These are phyloP conservation scores for Parascotia fuliginaria DNA, from an alignment of 2,888 invertebrate species.

Conservation along the genomic window DNA sequence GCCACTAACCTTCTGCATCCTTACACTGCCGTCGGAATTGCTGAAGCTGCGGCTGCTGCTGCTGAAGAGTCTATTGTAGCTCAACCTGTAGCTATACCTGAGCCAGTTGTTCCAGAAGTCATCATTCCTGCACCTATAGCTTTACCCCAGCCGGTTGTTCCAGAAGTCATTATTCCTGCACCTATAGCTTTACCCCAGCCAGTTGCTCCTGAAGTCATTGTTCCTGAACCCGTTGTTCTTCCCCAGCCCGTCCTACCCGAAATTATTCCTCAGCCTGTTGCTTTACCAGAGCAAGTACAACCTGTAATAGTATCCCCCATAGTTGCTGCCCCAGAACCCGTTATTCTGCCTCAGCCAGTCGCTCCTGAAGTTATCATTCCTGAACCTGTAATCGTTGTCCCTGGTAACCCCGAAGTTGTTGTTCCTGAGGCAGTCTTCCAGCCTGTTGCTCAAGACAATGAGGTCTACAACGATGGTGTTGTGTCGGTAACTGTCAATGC, in stretches of 20 bases:
- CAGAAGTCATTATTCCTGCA: conserved; percentile 5
- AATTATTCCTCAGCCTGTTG: conserved; percentile 1
- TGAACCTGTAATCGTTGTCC: conserved; percentile 28
- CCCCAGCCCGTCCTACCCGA: conserved; percentile 25
- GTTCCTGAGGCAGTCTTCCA: conserved; percentile 12
- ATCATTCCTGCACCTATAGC: conserved; percentile 24
- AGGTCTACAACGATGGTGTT: conserved; percentile 66
- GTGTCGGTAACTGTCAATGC: conserved; percentile 63
- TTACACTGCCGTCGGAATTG: conserved; percentile 60
- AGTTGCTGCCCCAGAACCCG: conserved; percentile 24
- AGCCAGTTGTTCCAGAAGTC: conserved; percentile 18
- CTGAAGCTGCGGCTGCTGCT: conserved; percentile 54
- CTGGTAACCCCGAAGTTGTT: conserved; percentile 24
- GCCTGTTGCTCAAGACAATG: conserved; percentile 39
- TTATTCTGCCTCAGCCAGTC: conserved; percentile 20
- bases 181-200: conserved; percentile 28
- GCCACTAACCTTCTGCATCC: conserved; percentile 60
- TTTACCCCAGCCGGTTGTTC: too few relatives aligned
- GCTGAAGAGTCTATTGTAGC: conserved; percentile 18
- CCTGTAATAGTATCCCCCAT: conserved; percentile 25
- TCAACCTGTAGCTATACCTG: conserved; percentile 27
- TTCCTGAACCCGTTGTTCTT: conserved; percentile 28
- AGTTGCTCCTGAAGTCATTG: conserved; percentile 20
- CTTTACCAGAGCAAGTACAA: not conserved
- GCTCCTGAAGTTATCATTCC: conserved; percentile 23